A percentile compares a stretch with the other conserved stretches of the same genome.
phyloP scores from a whole-genome alignment of 2,113 vertebrate species.

The Psittacus erithacus region DNA sequence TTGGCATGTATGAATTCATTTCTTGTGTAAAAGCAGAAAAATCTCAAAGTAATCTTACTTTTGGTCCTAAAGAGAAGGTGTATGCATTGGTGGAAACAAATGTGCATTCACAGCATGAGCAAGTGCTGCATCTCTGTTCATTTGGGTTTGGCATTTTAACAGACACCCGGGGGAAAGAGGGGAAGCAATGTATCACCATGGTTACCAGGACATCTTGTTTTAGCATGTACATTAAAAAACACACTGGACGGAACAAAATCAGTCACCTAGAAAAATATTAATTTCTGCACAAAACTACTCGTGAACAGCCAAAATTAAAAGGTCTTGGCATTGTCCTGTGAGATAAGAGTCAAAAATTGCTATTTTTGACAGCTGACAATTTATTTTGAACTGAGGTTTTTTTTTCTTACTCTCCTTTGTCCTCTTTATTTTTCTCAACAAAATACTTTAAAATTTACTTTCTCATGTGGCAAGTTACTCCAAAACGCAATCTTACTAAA shows the following conservation, averaged over 20 bases:
- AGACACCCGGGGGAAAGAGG: not conserved
- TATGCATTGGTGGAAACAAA: not conserved
- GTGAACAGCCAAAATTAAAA: not conserved
- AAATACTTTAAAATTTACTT: not conserved
- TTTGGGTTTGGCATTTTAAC: slow-evolving; percentile 19
- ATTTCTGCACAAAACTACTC: not conserved
- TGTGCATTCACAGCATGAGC: not conserved
- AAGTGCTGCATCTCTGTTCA: not conserved
- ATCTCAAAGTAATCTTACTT: not conserved
- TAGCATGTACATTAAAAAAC: not conserved
- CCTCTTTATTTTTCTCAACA: not conserved
- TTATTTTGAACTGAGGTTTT: not conserved
- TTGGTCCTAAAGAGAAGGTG: not conserved
- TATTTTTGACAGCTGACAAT: not conserved
- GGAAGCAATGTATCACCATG: not conserved
- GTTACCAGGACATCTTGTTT: slow-evolving; percentile 57
- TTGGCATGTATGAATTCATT: not conserved
- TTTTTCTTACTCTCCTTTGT: not conserved
- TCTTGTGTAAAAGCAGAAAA: not conserved
- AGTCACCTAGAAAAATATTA: not conserved
- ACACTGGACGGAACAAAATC: not conserved
- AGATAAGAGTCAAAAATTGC: not conserved
- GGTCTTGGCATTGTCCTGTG: not conserved
- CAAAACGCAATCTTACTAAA: not conserved
- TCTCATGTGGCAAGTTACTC: not conserved